Evolutionary conservation across 2,888 invertebrate genomes (phyloP).

Genomic region (Bhutanitis thaidina): DNA sequence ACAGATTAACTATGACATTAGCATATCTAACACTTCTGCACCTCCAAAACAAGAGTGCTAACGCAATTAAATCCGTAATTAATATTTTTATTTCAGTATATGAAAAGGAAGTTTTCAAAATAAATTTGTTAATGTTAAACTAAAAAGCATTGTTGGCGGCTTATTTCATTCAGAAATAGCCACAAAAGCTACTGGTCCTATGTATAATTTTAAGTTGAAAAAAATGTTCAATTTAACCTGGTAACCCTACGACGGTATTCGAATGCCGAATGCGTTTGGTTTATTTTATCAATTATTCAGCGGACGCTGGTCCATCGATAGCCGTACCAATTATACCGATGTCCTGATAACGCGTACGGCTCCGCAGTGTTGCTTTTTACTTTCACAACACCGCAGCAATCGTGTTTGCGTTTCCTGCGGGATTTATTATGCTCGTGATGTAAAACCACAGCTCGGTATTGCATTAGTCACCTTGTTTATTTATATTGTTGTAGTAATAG

Average conservation of each 20-base stretch:
- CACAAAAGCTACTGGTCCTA: too few relatives aligned
- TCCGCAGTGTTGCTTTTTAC: conserved; percentile 16
- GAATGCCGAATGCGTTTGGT: conserved; percentile 27
- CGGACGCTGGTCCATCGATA: conserved; percentile 53
- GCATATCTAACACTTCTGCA: too few relatives aligned
- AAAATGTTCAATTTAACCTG: neutral
- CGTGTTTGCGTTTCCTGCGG: conserved; percentile 31
- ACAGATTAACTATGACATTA: too few relatives aligned
- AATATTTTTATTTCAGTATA: too few relatives aligned
- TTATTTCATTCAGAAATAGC: too few relatives aligned
- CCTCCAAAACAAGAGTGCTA: too few relatives aligned
- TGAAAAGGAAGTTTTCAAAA: too few relatives aligned
- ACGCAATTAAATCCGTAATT: too few relatives aligned
- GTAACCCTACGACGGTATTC: conserved; percentile 6
- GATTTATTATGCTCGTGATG: conserved; percentile 38
- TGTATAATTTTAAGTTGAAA: too few relatives aligned
- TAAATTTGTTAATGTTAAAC: too few relatives aligned
- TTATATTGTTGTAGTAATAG: conserved; percentile 25
- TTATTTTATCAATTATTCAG: conserved; percentile 55
- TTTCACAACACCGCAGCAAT: conserved; percentile 22
- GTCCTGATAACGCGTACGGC: conserved; percentile 22
- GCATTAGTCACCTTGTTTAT: conserved; percentile 38
- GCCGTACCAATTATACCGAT: conserved; percentile 39
- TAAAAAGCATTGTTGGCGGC: too few relatives aligned
- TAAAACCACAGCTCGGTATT: conserved; percentile 36